A percentile compares a stretch with the other conserved stretches of the same genome.
phyloP scores from a whole-genome alignment of 2,888 invertebrate genomes.

The Leucoma salicis region DNA sequence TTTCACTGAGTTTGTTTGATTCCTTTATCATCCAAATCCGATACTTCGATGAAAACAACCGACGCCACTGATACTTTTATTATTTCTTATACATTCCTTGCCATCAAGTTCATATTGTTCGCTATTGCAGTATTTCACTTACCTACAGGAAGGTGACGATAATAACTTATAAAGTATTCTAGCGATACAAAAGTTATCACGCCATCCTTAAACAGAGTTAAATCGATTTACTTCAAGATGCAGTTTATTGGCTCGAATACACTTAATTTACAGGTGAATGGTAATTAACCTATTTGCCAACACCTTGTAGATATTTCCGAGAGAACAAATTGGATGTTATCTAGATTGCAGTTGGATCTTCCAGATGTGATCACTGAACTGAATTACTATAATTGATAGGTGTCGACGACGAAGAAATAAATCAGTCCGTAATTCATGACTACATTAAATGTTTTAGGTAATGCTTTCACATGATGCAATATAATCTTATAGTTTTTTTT shows the following conservation, averaged over 20 bases:
- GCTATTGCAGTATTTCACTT: too few relatives aligned
- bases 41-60: slow-evolving; percentile 50
- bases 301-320: neutral
- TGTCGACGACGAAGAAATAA: neutral
- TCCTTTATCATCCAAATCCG: slow-evolving; percentile 50
- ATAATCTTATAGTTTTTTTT: too few relatives aligned
- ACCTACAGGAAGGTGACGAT: too few relatives aligned
- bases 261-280: slow-evolving; percentile 5
- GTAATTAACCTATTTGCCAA: slow-evolving; percentile 10
- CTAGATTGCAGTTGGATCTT: slow-evolving; percentile 8
- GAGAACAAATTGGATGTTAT: neutral
- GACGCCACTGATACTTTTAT: slow-evolving; percentile 67
- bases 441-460: neutral
- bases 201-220: neutral
- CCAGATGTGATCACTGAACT: slow-evolving; percentile 7
- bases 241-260: neutral
- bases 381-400: slow-evolving; percentile 10
- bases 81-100: too few relatives aligned
- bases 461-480: too few relatives aligned
- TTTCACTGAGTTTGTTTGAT: slow-evolving; percentile 64
- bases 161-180: too few relatives aligned
- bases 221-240: neutral
- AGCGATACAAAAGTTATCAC: too few relatives aligned
- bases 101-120: too few relatives aligned
- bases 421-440: neutral